Percentiles rank a stretch among this genome's conserved stretches.
These are phyloP conservation scores for Sebastes nivosus DNA, from an alignment of 2,797 vertebrate species.

Conservation along the genomic window DNA sequence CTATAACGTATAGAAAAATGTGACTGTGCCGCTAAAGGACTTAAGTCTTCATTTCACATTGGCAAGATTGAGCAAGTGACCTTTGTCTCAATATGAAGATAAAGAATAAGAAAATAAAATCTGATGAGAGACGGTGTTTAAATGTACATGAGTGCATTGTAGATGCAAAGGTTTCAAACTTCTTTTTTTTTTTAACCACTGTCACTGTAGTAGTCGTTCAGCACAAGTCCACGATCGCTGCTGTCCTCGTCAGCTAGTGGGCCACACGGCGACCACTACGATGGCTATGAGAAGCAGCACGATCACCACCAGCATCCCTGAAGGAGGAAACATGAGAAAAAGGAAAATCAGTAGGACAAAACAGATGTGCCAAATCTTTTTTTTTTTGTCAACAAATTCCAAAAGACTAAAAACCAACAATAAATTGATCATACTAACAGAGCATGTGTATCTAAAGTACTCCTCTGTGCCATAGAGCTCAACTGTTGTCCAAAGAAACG, in stretches of 20 bases:
- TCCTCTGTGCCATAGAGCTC: not conserved
- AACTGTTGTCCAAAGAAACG: fast-evolving
- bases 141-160: not conserved
- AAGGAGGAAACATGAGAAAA: conserved; percentile 1
- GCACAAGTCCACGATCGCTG: not conserved
- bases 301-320: conserved; percentile 96
- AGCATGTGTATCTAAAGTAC: not conserved
- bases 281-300: conserved; percentile 94
- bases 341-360: not conserved
- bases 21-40: not conserved
- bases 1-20: not conserved
- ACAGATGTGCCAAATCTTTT: not conserved
- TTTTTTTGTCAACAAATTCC: not conserved
- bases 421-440: not conserved
- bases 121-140: not conserved
- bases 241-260: conserved; percentile 64
- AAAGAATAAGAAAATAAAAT: conserved; percentile 9
- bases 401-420: not conserved
- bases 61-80: not conserved
- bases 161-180: conserved; percentile 3
- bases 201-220: not conserved
- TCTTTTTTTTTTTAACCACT: not conserved
- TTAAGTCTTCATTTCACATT: conserved; percentile 2
- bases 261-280: conserved; percentile 90
- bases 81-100: not conserved